A percentile compares a stretch with the other conserved stretches of the same genome.
Conservation (phyloP, 1,140 invertebrate species). For the Potamilus streckersoni region DNA sequence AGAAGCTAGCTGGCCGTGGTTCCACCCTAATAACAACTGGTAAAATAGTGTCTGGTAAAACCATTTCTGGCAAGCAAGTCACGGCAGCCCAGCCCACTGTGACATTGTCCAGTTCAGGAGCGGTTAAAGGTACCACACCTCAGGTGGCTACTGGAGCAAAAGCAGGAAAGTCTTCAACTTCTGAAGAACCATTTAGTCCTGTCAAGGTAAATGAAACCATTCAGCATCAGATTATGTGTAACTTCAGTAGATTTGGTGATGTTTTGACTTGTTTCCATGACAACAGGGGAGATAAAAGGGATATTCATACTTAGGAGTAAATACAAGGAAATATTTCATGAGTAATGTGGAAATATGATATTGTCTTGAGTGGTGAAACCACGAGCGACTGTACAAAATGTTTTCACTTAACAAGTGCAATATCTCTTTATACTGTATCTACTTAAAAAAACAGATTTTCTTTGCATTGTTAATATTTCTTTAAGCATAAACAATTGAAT, state of each 20-base stretch:
- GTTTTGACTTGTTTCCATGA: background rate
- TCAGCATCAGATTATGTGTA: background rate
- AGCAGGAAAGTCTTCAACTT: conserved; percentile 35
- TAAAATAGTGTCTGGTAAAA: conserved; percentile 47
- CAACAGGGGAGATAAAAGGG: background rate
- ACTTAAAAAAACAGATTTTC: background rate
- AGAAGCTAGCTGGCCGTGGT: conserved; percentile 75
- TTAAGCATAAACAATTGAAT: background rate
- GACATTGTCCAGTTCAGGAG: conserved; percentile 41
- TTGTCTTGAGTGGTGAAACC: too few species aligned
- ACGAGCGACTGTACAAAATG: too few species aligned
- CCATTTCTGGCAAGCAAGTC: conserved; percentile 18
- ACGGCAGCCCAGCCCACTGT: conserved; percentile 7
- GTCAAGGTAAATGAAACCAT: conserved; percentile 38
- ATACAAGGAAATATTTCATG: too few species aligned
- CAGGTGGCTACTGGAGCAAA: conserved; percentile 67
- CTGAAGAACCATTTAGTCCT: conserved; percentile 31
- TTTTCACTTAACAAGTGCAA: background rate
- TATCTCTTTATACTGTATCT: background rate
- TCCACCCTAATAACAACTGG: conserved; percentile 68
- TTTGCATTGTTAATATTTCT: conserved; percentile 4
- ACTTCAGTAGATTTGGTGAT: background rate
- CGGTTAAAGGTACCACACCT: conserved; percentile 59
- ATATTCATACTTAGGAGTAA: too few species aligned
- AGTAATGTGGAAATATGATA: too few species aligned